These are phyloP conservation scores for Monodelphis domestica DNA, from an alignment of 2,797 vertebrate species.

Conservation along the genomic window DNA sequence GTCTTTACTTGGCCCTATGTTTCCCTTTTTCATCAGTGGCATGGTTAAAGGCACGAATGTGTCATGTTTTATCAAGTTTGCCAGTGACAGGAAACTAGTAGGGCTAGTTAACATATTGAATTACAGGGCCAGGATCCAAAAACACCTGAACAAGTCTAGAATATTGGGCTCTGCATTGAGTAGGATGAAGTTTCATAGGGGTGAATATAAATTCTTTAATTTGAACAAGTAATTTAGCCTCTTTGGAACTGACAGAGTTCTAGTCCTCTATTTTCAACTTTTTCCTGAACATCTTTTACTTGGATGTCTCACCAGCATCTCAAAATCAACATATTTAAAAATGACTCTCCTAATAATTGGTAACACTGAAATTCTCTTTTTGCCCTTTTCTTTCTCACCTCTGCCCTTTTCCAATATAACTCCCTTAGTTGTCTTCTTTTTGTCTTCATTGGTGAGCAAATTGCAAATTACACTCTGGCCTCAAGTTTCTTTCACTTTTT, in stretches of 20 bases:
- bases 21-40: background rate
- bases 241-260: background rate
- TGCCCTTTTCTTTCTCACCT: background rate
- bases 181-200: background rate
- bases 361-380: background rate
- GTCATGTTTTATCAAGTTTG: background rate
- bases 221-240: background rate
- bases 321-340: background rate
- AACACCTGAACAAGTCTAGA: background rate
- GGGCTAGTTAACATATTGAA: background rate
- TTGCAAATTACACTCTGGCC: background rate
- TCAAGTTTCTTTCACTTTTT: constrained; percentile 23
- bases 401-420: no score
- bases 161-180: background rate
- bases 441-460: background rate
- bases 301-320: background rate
- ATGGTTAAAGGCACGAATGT: background rate
- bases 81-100: background rate
- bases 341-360: background rate
- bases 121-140: background rate
- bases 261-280: no score
- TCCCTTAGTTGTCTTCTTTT: background rate
- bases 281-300: background rate
- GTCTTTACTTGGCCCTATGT: background rate
- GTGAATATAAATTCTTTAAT: background rate